These are phyloP conservation scores for Dendrolimus punctatus DNA, from an alignment of 1,140 invertebrate species.

Conservation along the genomic window DNA sequence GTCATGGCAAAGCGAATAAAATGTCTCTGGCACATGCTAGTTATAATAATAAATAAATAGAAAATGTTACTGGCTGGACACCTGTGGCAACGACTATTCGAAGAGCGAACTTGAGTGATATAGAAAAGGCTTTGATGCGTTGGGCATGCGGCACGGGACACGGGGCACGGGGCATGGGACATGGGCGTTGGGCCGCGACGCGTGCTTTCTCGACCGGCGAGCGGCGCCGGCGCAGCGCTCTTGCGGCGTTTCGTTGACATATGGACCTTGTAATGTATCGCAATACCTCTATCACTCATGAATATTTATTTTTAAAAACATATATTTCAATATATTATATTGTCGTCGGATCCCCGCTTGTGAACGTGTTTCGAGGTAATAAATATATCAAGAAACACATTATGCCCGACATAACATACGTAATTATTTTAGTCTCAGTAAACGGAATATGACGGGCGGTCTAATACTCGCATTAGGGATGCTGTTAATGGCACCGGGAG, in stretches of 20 bases:
- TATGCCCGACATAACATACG: slow-evolving; percentile 42
- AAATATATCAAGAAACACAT: slow-evolving; percentile 56
- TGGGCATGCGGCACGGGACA: too few relatives aligned
- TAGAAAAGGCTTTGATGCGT: too few relatives aligned
- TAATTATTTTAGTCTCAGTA: slow-evolving; percentile 60
- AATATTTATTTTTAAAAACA: slow-evolving; percentile 66
- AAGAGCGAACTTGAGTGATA: too few relatives aligned
- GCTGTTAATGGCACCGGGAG: slow-evolving; percentile 33
- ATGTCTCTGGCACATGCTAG: too few relatives aligned
- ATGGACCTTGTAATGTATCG: slow-evolving; percentile 60
- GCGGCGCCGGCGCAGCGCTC: slow-evolving; percentile 37
- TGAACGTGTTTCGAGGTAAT: slow-evolving; percentile 45
- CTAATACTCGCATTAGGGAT: slow-evolving; percentile 33
- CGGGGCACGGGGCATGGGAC: too few relatives aligned
- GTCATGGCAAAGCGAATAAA: too few relatives aligned
- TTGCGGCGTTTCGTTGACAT: slow-evolving; percentile 57
- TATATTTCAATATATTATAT: slow-evolving; percentile 44
- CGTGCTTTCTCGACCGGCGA: slow-evolving; percentile 3
- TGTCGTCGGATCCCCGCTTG: slow-evolving; percentile 30
- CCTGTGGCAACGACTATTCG: too few relatives aligned
- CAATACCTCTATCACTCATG: slow-evolving; percentile 66
- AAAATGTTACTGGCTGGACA: too few relatives aligned
- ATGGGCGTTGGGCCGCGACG: background rate
- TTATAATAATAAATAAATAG: too few relatives aligned
- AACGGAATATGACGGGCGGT: slow-evolving; percentile 41